Evolutionary conservation across 64 coral and sea anemone genomes (phyloP), one percentile per base, ranked within the genome.

Genomic region (Porites lutea): DNA sequence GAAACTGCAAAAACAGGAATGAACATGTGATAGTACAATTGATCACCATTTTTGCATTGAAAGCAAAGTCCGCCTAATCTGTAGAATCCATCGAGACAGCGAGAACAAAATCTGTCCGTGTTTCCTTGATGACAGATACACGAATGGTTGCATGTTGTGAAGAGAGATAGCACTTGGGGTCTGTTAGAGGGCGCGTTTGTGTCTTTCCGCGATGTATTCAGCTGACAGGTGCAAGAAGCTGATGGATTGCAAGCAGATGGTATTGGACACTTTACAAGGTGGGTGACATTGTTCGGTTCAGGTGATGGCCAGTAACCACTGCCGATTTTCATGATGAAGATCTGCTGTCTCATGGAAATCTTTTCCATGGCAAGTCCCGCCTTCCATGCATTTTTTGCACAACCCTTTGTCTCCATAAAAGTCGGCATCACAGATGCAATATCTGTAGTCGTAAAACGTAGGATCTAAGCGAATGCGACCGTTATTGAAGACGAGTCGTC

Each of bases 241-340:
- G 14, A 2, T 14, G 88, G 88, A 46, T 90, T 90, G 61, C 88
- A 90, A 8, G 88, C 88, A 43, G 75, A 16, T 21, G 63, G 48
- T 54, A 90, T 76, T 43, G 88, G 88, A 54, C 88, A 90, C 18
- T 44, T 48, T 10, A 90, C 75, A 8, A 90, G 76, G 52, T 90
- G 88, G n/a, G 88, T 80, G 21, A 14, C 88, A 79, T 90, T 71
- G 8, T 15, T 67, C 5, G 75, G 63, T 70, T 8, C 63, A 11
- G 88, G 88, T 59, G 88, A 90, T 80, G 88, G 88, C 88, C 88
- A 90, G 50, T 90, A 90, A 9, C 88, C 88, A 69, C 10, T 6
- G 13, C 7, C 5, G n/a, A 90, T 53, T 76, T 90, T 16, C 88
- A 90, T 90, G 37, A 52, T 79, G 16, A 13, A 80, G 61, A 8